phyloP scores from a whole-genome alignment of 1,140 invertebrate species.

The Macrosteles quadrilineatus region DNA sequence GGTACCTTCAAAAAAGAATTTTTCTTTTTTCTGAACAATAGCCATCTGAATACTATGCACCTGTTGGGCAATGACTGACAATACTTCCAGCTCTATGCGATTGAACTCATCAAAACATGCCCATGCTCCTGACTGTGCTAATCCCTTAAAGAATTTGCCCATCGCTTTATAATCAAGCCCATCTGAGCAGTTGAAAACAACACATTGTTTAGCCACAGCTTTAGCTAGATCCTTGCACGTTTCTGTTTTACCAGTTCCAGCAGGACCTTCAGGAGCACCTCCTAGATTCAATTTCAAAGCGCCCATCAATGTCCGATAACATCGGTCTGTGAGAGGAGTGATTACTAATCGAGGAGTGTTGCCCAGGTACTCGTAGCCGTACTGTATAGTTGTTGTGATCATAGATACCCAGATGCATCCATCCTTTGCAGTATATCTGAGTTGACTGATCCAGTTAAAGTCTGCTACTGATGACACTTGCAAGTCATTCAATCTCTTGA shows the following conservation, averaged over 20 bases:
- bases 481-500: constrained; percentile 66
- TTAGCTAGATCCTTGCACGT: constrained; percentile 95
- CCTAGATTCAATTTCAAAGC: constrained; percentile 81
- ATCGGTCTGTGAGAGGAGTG: constrained; percentile 84
- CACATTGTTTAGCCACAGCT: constrained; percentile 92
- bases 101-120: constrained; percentile 98
- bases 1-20: constrained; percentile 91
- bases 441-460: constrained; percentile 91
- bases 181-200: constrained; percentile 95
- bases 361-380: constrained; percentile 92
- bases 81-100: constrained; percentile 86
- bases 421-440: constrained; percentile 89
- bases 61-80: constrained; percentile 91
- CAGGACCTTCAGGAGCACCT: constrained; percentile 88
- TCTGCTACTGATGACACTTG: constrained; percentile 67
- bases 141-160: constrained; percentile 73
- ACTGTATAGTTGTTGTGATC: constrained; percentile 69
- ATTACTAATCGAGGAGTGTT: constrained; percentile 80
- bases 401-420: constrained; percentile 65
- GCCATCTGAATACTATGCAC: constrained; percentile 84
- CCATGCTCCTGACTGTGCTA: constrained; percentile 82
- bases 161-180: constrained; percentile 88
- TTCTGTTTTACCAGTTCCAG: constrained; percentile 95
- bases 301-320: constrained; percentile 83
- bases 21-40: constrained; percentile 72